Conservation (phyloP, 1,140 invertebrate species). For the Pararge aegeria region DNA sequence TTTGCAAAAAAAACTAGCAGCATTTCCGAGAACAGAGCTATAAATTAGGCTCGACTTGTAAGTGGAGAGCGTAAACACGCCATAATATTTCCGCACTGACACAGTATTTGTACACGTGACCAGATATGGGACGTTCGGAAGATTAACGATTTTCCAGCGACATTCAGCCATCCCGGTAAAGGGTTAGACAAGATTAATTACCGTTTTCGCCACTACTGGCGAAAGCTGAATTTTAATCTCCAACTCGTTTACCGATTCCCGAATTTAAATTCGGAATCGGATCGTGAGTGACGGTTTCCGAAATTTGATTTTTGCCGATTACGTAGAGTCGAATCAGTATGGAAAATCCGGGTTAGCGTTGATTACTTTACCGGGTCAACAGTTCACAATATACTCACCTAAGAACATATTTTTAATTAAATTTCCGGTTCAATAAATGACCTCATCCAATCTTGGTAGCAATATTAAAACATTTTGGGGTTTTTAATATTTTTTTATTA, state of each 20-base stretch:
- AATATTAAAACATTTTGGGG: too few relatives aligned
- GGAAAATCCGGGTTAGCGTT: not conserved
- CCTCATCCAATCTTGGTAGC: too few relatives aligned
- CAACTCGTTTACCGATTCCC: slow-evolving; percentile 11
- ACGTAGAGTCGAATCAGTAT: not conserved
- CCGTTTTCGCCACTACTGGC: slow-evolving; percentile 3
- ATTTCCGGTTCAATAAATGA: too few relatives aligned
- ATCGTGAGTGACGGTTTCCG: not conserved
- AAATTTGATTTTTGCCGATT: slow-evolving; percentile 5
- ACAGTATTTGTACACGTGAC: slow-evolving; percentile 11
- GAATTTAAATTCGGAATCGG: slow-evolving; percentile 11
- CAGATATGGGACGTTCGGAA: slow-evolving; percentile 5
- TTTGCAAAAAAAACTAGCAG: too few relatives aligned
- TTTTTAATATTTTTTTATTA: too few relatives aligned
- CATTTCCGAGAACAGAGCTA: too few relatives aligned
- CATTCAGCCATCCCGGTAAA: slow-evolving; percentile 7
- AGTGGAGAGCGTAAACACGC: too few relatives aligned
- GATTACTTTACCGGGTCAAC: too few relatives aligned
- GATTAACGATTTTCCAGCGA: slow-evolving; percentile 14
- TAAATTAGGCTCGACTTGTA: too few relatives aligned
- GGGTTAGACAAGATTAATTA: slow-evolving; percentile 23
- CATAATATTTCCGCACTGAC: not conserved
- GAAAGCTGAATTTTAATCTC: slow-evolving; percentile 18
- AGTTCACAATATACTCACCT: too few relatives aligned
- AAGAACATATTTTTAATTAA: too few relatives aligned